Evolutionary conservation across 2,113 vertebrate genomes (phyloP).

Genomic region (Dicaeum eximium): DNA sequence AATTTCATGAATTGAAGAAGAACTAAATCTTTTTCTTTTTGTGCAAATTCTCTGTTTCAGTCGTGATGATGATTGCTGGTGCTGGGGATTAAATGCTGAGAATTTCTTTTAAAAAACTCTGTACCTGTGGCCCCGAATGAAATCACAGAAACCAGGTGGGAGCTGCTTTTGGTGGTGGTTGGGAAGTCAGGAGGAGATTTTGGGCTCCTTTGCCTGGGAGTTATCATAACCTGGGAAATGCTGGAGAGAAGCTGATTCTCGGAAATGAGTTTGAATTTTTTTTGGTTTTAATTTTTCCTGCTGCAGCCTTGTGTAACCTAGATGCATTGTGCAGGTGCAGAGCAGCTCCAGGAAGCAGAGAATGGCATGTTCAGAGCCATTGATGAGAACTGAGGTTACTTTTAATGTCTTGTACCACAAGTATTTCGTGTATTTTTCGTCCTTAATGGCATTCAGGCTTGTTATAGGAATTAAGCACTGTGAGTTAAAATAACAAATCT

Average conservation of each 20-base stretch:
- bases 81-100: background rate
- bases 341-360: background rate
- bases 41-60: background rate
- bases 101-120: background rate
- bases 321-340: background rate
- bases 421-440: background rate
- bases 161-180: background rate
- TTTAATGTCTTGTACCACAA: slow-evolving; percentile 26
- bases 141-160: background rate
- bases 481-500: slow-evolving; percentile 60
- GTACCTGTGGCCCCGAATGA: background rate
- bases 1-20: slow-evolving; percentile 15
- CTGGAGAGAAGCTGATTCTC: background rate
- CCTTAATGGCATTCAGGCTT: slow-evolving; percentile 44
- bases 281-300: background rate
- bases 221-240: background rate
- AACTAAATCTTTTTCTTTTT: background rate
- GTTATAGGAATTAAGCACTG: slow-evolving; percentile 49
- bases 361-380: background rate
- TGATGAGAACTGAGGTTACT: slow-evolving; percentile 22
- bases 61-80: background rate
- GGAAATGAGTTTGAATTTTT: background rate
- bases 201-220: background rate
- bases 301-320: background rate
- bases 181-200: background rate